Percentiles rank a stretch among this genome's conserved stretches.
These are phyloP conservation scores for Bombus consobrinus DNA, from an alignment of 1,140 invertebrate genomes.

Conservation along the genomic window DNA sequence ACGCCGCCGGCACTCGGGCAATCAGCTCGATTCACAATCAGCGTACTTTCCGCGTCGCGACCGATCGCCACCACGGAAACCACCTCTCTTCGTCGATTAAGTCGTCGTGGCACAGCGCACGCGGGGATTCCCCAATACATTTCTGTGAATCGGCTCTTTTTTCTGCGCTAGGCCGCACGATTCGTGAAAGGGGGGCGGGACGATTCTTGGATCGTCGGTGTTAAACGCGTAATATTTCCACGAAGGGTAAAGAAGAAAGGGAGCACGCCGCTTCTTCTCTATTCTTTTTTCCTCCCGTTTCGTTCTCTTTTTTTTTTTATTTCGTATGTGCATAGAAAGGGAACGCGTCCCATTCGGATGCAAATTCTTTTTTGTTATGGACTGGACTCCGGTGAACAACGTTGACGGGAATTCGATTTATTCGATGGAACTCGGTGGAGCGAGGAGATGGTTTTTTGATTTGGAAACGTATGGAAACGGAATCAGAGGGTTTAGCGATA, in stretches of 20 bases:
- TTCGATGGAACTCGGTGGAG: conserved; percentile 10
- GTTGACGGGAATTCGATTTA: conserved; percentile 35
- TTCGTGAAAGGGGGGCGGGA: neutral
- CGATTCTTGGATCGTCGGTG: conserved; percentile 14
- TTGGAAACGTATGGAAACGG: neutral
- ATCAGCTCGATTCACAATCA: conserved; percentile 80
- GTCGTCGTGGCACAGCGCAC: neutral
- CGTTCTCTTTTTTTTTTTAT: neutral
- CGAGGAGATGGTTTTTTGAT: neutral
- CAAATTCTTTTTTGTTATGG: conserved; percentile 29
- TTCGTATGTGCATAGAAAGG: neutral
- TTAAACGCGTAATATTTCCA: conserved; percentile 32
- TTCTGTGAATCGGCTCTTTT: conserved; percentile 26
- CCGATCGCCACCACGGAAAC: conserved; percentile 64
- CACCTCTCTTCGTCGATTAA: conserved; percentile 50
- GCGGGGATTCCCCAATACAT: conserved; percentile 16
- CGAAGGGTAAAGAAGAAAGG: neutral
- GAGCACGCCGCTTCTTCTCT: neutral
- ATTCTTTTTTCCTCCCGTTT: neutral
- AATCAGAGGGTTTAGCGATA: neutral
- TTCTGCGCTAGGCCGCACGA: neutral
- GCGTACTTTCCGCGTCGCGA: conserved; percentile 65
- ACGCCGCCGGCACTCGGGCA: conserved; percentile 78
- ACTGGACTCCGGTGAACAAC: neutral
- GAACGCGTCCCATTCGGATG: conserved; percentile 37